Percentiles rank a stretch among this genome's conserved stretches.
phyloP scores from a whole-genome alignment of 2,113 vertebrate genomes.

The Choloepus hoffmanni region DNA sequence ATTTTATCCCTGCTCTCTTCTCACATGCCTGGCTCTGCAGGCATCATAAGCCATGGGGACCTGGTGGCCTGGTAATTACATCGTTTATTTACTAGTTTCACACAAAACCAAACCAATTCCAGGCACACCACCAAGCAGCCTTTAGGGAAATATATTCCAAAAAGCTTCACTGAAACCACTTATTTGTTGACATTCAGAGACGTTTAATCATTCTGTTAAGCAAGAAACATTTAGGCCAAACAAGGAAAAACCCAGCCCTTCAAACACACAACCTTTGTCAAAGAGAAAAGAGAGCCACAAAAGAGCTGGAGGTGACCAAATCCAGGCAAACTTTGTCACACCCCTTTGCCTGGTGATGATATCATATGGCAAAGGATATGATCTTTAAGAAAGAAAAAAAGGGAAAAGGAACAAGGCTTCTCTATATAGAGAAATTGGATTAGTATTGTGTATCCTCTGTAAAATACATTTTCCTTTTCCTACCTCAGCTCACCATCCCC shows the following conservation, averaged over 20 bases:
- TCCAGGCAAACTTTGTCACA: neutral
- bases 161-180: slow-evolving; percentile 66
- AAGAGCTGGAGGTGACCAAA: neutral
- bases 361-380: neutral
- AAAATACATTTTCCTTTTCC: slow-evolving; percentile 17
- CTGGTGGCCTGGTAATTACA: slow-evolving; percentile 12
- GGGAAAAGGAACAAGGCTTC: neutral
- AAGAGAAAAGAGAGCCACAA: slow-evolving; percentile 59
- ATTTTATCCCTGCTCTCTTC: neutral
- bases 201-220: slow-evolving; percentile 49
- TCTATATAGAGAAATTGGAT: neutral
- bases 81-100: slow-evolving; percentile 62
- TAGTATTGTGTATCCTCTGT: neutral
- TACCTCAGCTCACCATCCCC: neutral
- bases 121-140: slow-evolving; percentile 42
- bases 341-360: neutral
- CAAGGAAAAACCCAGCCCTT: slow-evolving; percentile 37
- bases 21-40: neutral
- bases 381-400: neutral
- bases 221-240: slow-evolving; percentile 54
- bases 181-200: slow-evolving; percentile 64
- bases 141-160: slow-evolving; percentile 15
- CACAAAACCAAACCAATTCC: slow-evolving; percentile 58
- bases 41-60: neutral
- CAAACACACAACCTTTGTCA: slow-evolving; percentile 45